Percentiles rank a stretch among this genome's conserved stretches.
Conservation (phyloP, 2,888 invertebrate genomes). For the Oligia latruncula region DNA sequence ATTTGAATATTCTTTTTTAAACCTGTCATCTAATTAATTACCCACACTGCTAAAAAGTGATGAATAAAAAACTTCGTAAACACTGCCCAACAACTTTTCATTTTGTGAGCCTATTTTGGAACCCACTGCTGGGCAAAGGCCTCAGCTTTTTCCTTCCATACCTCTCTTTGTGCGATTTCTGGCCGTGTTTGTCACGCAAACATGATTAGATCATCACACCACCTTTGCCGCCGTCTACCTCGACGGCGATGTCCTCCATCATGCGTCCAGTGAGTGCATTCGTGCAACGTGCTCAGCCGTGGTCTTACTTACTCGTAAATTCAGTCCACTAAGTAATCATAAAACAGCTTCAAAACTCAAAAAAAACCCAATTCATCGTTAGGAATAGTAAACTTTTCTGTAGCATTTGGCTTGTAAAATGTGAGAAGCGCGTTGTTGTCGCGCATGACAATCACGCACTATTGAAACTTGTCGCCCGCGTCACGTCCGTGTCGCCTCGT, state of each 20-base stretch:
- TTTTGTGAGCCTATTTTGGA: not conserved
- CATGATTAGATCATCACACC: not conserved
- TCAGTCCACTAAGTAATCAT: constrained; percentile 17
- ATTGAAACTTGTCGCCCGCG: constrained; percentile 67
- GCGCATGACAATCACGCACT: constrained; percentile 57
- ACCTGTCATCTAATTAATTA: not conserved
- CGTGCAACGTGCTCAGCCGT: too few species aligned
- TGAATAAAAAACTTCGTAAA: not conserved
- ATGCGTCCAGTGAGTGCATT: not conserved
- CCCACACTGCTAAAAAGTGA: not conserved
- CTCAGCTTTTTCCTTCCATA: not conserved
- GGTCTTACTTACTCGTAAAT: not conserved
- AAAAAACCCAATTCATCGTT: constrained; percentile 24
- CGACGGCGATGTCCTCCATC: not conserved
- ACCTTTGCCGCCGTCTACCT: not conserved
- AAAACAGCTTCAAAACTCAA: constrained; percentile 8
- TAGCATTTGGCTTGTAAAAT: constrained; percentile 50
- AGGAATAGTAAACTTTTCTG: constrained; percentile 31
- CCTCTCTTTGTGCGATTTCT: not conserved
- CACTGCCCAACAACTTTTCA: not conserved
- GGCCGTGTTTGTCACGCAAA: not conserved
- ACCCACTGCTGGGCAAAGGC: not conserved
- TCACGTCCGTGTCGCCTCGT: constrained; percentile 62
- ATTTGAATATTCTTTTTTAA: too few species aligned
- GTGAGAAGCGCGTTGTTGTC: constrained; percentile 30